phyloP scores from a whole-genome alignment of 2,888 invertebrate species.

The Sphaerophoria rueppellii region DNA sequence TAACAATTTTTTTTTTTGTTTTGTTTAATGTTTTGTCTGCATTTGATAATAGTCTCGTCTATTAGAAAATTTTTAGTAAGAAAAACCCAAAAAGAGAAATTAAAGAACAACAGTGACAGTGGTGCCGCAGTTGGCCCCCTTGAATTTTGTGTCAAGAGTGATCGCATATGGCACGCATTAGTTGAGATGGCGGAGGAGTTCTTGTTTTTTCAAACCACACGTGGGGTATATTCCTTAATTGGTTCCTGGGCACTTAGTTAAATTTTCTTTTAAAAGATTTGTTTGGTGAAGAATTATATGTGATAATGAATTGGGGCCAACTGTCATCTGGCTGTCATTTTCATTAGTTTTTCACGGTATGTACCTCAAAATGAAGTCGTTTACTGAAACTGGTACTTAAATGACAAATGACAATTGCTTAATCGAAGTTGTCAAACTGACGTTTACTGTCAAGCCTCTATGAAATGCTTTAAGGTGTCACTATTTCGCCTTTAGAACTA shows the following conservation, averaged over 20 bases:
- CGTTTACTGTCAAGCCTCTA: too few species aligned
- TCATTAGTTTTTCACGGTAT: too few species aligned
- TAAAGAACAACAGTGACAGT: slow-evolving; percentile 42
- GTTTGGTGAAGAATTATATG: slow-evolving; percentile 21
- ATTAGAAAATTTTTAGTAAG: slow-evolving; percentile 32
- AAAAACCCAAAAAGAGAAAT: not conserved
- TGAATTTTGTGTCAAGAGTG: slow-evolving; percentile 42
- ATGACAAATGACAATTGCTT: too few species aligned
- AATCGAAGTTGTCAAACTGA: too few species aligned
- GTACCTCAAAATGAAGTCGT: too few species aligned
- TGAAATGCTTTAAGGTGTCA: too few species aligned
- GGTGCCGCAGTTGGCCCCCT: slow-evolving; percentile 15
- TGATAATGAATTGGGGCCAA: not conserved
- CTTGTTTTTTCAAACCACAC: slow-evolving; percentile 39
- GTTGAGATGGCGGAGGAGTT: slow-evolving; percentile 4
- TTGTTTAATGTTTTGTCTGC: slow-evolving; percentile 3
- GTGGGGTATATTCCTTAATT: slow-evolving; percentile 64
- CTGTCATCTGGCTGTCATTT: too few species aligned
- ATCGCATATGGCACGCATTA: slow-evolving; percentile 60
- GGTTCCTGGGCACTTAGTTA: slow-evolving; percentile 36
- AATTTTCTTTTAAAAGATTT: slow-evolving; percentile 40
- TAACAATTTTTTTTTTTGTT: slow-evolving; percentile 18
- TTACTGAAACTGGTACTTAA: too few species aligned
- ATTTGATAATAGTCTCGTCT: slow-evolving; percentile 20
- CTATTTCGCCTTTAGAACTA: too few species aligned